These are phyloP conservation scores for Chionis minor DNA, from an alignment of 2,113 vertebrate species.

Conservation along the genomic window DNA sequence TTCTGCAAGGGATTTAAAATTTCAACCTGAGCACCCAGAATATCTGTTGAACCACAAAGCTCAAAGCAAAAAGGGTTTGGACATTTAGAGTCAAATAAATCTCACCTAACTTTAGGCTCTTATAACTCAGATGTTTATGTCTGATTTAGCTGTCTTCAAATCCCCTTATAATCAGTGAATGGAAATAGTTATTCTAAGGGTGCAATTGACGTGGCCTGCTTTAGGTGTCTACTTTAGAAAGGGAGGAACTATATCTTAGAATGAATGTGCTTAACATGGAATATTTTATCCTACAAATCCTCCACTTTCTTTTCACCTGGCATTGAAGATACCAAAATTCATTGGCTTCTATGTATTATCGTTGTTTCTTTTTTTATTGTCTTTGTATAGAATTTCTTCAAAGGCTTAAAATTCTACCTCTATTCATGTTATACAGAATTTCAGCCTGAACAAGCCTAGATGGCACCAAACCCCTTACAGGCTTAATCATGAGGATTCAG, in stretches of 20 bases:
- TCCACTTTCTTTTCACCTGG: neutral
- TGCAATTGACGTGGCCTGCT: neutral
- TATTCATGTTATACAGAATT: neutral
- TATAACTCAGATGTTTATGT: neutral
- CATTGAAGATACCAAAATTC: neutral
- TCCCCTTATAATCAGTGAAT: neutral
- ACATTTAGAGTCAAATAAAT: neutral
- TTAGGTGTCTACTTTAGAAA: neutral
- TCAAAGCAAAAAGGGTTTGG: neutral
- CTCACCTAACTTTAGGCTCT: neutral
- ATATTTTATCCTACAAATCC: no score
- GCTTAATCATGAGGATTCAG: neutral
- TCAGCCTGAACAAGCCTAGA: neutral
- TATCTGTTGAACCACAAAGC: neutral
- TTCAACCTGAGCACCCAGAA: neutral
- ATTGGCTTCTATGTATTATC: neutral
- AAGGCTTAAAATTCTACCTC: neutral
- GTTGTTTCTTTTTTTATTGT: neutral
- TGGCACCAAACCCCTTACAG: neutral
- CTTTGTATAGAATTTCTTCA: neutral
- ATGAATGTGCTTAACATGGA: neutral
- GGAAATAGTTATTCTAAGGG: neutral
- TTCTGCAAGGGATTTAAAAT: neutral
- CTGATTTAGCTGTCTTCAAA: neutral
- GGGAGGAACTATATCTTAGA: neutral